Evolutionary conservation across 2,113 vertebrate species (phyloP), one percentile per base, ranked within the genome.

Genomic region (Bothrops jararaca): DNA sequence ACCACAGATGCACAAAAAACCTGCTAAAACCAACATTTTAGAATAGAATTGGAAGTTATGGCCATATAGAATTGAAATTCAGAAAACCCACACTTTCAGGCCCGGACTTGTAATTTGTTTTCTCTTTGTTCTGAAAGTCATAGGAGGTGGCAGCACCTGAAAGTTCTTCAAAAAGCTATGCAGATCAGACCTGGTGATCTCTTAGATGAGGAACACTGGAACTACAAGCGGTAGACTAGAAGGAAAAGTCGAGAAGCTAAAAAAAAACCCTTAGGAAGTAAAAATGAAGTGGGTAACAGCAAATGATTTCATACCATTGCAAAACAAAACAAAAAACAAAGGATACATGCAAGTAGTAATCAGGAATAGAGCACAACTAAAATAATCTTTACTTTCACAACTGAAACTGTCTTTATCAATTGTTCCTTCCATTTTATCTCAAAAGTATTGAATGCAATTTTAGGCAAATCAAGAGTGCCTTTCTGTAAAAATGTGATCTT

Each of bases 21-120:
- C 74, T 39, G n/a, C 74, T 80, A 80, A 80, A 22, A 95, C 90
- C 94, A 95, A 93, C 92, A 95, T 34, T 69, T 85, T 57, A 93
- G 92, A 95, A 95, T 88, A 93, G 90, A 94, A 80, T 85, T 93
- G 94, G 45, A 93, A 64, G 95, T 91, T 92, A 95, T 48, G 90
- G 93, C 92, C 91, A 93, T 56, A 69, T 95, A 90, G 94, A 89
- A 94, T 93, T 94, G 94, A 92, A 86, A 90, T 88, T 48, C 92
- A 92, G 54, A 95, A 96, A 92, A 93, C n/a, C 29, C 22, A 18
- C 8, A 74, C 10, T 10, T 4, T 20, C 34, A 80, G 1, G 74
- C 74, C 20, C 3, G 74, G 74, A 22, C 3, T 39, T 42, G 39
- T 42, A 4, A 22, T 80, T 42, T 64, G 60, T 64, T 23, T 80